Evolutionary conservation across 2,888 invertebrate species (phyloP), one percentile per base, ranked within the genome.

Genomic region (Hypena proboscidalis): DNA sequence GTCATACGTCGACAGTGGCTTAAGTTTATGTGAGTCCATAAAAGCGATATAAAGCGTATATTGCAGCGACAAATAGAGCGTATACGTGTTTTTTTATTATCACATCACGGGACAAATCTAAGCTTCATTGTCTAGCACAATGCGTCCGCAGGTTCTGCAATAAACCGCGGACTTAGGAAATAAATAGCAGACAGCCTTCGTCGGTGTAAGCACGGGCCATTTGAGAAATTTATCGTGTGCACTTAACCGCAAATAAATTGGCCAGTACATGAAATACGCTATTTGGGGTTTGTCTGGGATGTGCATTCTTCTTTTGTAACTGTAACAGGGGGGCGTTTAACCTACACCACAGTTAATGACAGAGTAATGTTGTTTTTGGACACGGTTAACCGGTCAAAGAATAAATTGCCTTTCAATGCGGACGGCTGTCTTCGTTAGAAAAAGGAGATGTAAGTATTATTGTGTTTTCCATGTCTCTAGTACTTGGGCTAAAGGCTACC

Each of bases 231-330:
- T 90, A 90, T 88, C 77, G 89, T 82, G 85, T 83, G 86, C 86
- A 88, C 87, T 89, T 89, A 88, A 86, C 87, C 85, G 81, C 87
- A 85, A 87, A 89, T 90, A 89, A 88, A 88, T 89, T 87, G 87
- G 83, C 75, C 74, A 69, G 73, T 74, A 74, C 80, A 83, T 80
- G 82, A 82, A 77, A 74, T 67, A 73, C 70, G 66, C 68, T 55
- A 71, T 74, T 75, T 62, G 65, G 65, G 66, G 54, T 56, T 55
- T 68, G 67, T 64, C 74, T 62, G 68, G 51, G 51, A 59, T 60
- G 71, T 66, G 69, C 72, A 74, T 59, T 63, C 58, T 27, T 53
- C 46, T 42, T 48, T 43, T 57, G 37, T 51, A 46, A 37, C 29
- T 67, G 59, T 69, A 71, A 67, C 62, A 67, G 59, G 57, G 45